A percentile compares a stretch with the other conserved stretches of the same genome.
Evolutionary conservation across 2,797 vertebrate species (phyloP).

Genomic region (Parambassis ranga): DNA sequence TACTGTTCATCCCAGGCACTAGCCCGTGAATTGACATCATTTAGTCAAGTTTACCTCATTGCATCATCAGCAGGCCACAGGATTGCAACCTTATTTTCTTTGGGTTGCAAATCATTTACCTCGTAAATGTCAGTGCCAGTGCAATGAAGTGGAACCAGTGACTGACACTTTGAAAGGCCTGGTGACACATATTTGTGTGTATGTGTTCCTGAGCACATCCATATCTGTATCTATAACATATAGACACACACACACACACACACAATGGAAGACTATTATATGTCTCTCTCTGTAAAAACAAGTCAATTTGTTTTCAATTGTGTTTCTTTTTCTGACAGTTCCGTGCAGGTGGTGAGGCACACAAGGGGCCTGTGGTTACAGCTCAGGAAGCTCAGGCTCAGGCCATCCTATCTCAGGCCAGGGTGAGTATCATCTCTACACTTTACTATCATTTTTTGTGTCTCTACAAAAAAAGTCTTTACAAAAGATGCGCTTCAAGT

Average conservation of each 20-base stretch:
- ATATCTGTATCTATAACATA: too few species aligned
- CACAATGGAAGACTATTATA: conserved; percentile 15
- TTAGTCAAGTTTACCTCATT: conserved; percentile 47
- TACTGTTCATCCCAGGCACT: conserved; percentile 35
- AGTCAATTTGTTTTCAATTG: conserved; percentile 43
- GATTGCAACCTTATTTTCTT: conserved; percentile 55
- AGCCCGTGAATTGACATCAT: conserved; percentile 31
- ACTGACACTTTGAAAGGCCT: conserved; percentile 52
- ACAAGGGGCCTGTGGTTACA: conserved; percentile 92
- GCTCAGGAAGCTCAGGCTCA: conserved; percentile 98
- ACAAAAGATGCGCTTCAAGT: too few species aligned
- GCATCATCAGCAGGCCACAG: conserved; percentile 49
- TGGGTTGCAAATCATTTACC: conserved; percentile 67
- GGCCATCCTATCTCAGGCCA: conserved; percentile 94
- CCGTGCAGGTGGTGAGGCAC: conserved; percentile 90
- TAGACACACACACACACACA: too few species aligned
- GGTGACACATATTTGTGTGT: conserved; percentile 41
- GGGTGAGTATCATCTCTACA: conserved; percentile 84
- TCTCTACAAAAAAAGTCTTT: too few species aligned
- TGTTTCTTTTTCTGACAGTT: conserved; percentile 81
- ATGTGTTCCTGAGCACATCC: not conserved
- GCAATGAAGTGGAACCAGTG: conserved; percentile 68
- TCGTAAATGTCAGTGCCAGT: conserved; percentile 74
- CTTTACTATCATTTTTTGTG: not conserved
- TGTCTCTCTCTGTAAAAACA: conserved; percentile 29